phyloP scores from a whole-genome alignment of 2,888 invertebrate genomes.

The Scaptomyza flava region DNA sequence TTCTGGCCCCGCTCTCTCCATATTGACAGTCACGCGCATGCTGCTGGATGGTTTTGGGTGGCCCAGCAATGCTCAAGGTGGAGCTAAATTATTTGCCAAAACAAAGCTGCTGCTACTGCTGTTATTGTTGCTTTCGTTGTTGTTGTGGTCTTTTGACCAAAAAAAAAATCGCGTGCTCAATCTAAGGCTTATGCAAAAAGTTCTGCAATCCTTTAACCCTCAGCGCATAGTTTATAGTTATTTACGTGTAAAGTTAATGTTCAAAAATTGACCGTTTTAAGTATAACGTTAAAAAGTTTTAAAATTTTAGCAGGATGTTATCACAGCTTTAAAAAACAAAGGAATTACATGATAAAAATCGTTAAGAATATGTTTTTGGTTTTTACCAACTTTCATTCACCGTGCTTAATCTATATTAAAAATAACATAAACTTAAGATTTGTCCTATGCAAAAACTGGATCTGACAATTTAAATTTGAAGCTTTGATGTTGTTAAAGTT shows the following conservation, averaged over 20 bases:
- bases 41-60: slow-evolving; percentile 18
- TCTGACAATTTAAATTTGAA: too few relatives aligned
- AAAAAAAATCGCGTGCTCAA: slow-evolving; percentile 30
- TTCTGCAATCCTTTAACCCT: slow-evolving; percentile 32
- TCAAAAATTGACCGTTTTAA: too few relatives aligned
- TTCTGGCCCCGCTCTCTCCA: slow-evolving; percentile 22
- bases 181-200: slow-evolving; percentile 9
- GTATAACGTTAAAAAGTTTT: too few relatives aligned
- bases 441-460: too few relatives aligned
- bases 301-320: too few relatives aligned
- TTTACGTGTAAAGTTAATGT: background rate
- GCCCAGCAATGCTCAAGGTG: slow-evolving; percentile 8
- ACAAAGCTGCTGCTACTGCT: slow-evolving; percentile 12
- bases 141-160: slow-evolving; percentile 3
- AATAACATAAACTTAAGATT: too few relatives aligned
- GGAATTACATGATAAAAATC: too few relatives aligned
- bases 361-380: too few relatives aligned
- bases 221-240: slow-evolving; percentile 8
- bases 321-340: too few relatives aligned
- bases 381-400: too few relatives aligned
- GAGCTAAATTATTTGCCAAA: slow-evolving; percentile 12
- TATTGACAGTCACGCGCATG: slow-evolving; percentile 52
- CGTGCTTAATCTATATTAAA: too few relatives aligned
- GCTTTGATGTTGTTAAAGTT: too few relatives aligned
- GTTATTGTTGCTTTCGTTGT: background rate